Conservation (phyloP, 1,140 invertebrate species). For the Aricia agestis region DNA sequence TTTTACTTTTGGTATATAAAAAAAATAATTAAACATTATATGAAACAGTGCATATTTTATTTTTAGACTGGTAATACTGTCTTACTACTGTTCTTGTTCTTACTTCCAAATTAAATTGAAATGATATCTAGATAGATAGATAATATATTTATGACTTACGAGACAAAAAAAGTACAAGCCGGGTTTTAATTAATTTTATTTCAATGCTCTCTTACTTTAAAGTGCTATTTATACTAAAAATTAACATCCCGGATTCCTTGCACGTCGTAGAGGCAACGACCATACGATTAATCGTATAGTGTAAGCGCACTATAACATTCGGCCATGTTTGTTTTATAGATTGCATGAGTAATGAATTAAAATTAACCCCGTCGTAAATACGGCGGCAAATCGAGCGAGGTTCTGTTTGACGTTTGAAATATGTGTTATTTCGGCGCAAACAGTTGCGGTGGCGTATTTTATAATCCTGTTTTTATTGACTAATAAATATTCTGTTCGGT, state of each 20-base stretch:
- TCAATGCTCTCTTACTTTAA: too few relatives aligned
- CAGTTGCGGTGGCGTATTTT: not conserved
- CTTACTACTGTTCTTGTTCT: too few relatives aligned
- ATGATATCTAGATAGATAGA: too few relatives aligned
- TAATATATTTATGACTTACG: too few relatives aligned
- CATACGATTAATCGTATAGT: not conserved
- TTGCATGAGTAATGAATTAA: conserved; percentile 22
- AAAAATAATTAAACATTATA: too few relatives aligned
- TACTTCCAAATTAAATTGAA: too few relatives aligned
- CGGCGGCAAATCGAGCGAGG: conserved; percentile 22
- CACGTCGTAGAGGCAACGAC: not conserved
- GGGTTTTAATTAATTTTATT: too few relatives aligned
- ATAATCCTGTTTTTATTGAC: conserved; percentile 4
- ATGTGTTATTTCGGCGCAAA: conserved; percentile 4
- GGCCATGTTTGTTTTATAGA: conserved; percentile 18
- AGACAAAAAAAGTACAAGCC: too few relatives aligned
- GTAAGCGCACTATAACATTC: not conserved
- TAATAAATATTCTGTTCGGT: conserved; percentile 1
- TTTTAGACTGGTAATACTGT: too few relatives aligned
- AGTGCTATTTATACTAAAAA: too few relatives aligned
- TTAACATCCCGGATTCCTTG: not conserved
- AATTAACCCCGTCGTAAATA: conserved; percentile 23
- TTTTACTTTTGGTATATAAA: too few relatives aligned
- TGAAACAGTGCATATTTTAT: too few relatives aligned
- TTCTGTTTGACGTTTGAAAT: conserved; percentile 18